Evolutionary conservation across 2,888 invertebrate genomes (phyloP).

Genomic region (Caenorhabditis sp.): DNA sequence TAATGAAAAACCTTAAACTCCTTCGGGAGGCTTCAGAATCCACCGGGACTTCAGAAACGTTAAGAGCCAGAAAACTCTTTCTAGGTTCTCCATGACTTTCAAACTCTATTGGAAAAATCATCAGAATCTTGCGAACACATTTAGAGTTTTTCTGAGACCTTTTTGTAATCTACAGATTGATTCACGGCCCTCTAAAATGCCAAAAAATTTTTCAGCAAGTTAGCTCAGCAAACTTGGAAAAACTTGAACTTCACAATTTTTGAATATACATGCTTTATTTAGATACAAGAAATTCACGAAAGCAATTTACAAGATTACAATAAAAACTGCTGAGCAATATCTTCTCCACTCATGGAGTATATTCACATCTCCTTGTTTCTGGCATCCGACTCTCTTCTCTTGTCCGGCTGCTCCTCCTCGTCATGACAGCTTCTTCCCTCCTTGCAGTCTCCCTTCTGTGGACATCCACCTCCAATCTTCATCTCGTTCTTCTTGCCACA

Average conservation of each 20-base stretch:
- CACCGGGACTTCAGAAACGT: no score
- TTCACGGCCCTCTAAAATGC: no score
- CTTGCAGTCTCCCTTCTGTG: neutral
- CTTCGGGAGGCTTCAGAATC: no score
- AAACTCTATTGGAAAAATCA: no score
- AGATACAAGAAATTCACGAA: neutral
- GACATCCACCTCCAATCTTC: neutral
- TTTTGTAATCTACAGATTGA: no score
- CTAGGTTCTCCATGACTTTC: no score
- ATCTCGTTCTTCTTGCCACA: neutral
- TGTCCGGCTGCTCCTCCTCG: neutral
- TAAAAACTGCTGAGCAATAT: neutral
- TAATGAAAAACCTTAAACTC: no score
- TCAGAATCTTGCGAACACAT: no score
- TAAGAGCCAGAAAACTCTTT: no score
- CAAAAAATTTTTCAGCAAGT: no score
- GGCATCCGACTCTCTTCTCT: slow-evolving; percentile 16
- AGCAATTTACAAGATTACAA: neutral
- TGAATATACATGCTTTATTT: neutral
- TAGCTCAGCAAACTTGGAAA: no score
- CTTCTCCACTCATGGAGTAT: neutral
- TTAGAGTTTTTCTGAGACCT: no score
- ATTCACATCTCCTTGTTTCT: slow-evolving; percentile 14
- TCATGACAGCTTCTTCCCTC: neutral
- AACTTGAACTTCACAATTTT: neutral